Evolutionary conservation across 2,797 vertebrate species (phyloP).

Genomic region (Vultur gryphus): DNA sequence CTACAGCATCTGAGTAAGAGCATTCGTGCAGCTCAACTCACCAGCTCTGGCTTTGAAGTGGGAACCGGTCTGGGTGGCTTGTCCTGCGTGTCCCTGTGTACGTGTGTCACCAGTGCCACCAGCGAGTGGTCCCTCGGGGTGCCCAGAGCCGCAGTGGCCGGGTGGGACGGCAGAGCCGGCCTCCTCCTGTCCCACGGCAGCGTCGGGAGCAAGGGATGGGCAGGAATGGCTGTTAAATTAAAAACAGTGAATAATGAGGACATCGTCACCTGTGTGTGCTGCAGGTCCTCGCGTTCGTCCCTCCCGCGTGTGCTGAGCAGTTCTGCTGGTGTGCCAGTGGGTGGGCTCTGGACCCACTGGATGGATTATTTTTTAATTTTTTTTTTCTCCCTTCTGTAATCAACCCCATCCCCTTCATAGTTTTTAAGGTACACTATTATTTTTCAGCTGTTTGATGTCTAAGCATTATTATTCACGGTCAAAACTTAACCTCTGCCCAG

Average conservation of each 20-base stretch:
- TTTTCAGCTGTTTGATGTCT: background rate
- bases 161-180: background rate
- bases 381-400: background rate
- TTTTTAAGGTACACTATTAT: background rate
- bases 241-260: rapidly evolving
- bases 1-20: background rate
- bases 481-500: background rate
- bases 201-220: background rate
- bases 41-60: background rate
- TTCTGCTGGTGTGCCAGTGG: rapidly evolving
- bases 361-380: background rate
- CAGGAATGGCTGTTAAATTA: background rate
- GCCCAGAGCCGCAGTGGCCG: rapidly evolving
- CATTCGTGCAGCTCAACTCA: background rate
- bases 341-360: background rate
- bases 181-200: rapidly evolving
- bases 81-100: background rate
- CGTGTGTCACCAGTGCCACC: background rate
- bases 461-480: background rate
- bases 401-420: background rate
- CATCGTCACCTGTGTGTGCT: rapidly evolving
- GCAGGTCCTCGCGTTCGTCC: rapidly evolving
- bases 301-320: background rate
- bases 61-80: background rate
- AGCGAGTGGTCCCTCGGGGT: background rate